phyloP scores from a whole-genome alignment of 2,797 vertebrate species.

The Halcyon badia region DNA sequence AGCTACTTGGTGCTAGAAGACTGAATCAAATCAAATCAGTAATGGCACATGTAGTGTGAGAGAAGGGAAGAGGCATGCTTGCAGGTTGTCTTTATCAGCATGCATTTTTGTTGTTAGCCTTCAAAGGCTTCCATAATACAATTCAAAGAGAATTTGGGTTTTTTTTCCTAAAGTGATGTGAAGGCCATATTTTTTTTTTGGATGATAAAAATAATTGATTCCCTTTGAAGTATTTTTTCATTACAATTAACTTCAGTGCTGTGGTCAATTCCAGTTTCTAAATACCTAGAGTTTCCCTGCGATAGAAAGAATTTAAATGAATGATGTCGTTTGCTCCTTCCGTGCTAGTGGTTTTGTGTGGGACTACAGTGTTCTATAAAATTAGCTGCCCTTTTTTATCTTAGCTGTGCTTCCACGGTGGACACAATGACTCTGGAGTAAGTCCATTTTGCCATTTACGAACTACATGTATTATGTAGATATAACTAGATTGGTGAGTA shows the following conservation, averaged over 20 bases:
- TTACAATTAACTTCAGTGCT: not conserved
- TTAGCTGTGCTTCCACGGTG: not conserved
- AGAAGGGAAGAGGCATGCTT: not conserved
- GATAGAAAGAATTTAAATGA: not conserved
- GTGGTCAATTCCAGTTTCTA: not conserved
- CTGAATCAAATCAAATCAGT: not conserved
- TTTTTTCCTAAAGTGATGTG: not conserved
- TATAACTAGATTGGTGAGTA: not conserved
- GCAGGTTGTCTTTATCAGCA: not conserved
- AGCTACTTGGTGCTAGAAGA: not conserved
- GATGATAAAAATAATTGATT: not conserved
- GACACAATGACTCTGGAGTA: not conserved
- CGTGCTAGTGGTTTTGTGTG: conserved; percentile 19
- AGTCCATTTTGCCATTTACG: not conserved
- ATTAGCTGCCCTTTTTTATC: not conserved
- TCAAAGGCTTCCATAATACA: not conserved
- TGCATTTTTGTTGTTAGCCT: not conserved
- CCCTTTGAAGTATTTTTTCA: not conserved
- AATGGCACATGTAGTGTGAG: not conserved
- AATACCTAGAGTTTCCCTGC: not conserved
- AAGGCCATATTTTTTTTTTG: not conserved
- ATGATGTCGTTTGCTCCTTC: not conserved
- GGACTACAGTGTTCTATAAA: not conserved
- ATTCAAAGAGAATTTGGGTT: not conserved
- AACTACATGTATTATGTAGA: not conserved